Base-by-base conservation (phyloP, 2,888 invertebrate species). In the Conchocele bisecta region DNA sequence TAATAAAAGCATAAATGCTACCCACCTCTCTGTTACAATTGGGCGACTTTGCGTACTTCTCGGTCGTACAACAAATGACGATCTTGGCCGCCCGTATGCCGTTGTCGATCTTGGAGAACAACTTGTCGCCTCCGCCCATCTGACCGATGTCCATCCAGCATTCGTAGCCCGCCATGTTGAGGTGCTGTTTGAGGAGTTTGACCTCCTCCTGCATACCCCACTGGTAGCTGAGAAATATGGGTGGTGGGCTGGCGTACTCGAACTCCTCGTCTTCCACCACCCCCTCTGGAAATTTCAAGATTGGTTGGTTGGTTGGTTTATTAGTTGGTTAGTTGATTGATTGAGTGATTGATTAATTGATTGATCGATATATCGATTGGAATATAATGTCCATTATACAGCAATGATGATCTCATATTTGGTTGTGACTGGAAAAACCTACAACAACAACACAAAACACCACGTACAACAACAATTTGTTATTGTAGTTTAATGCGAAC, bases 71-170 rank as follows among this genome's bases (percentile, higher is more conserved):
- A 33, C 65, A 70, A 6, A 77, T 60, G 15, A 77, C 44, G 20
- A 89, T 81, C 74, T 88, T 89, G 7, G 89, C 88, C 60, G 39
- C 77, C 20, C 77, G 22, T 3, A 90, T 86, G 5, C 90, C 90
- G 15, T 71, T 60, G 75, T 90, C 90, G 37, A 90, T 90, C 66
- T 89, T 89, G 50, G 83, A 83, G 72, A 86, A 89, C 41, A 89
- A 78, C 65, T 89, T 90, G 74, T 90, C 90, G 17, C 90, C 90
- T 1, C 90, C 90, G 17, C 90, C 90, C 90, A 90, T 90, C 75
- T 90, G 89, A 33, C 90, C 90, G 44, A 89, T 84, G 73, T 90
- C 90, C 86, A 90, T 85, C 90, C 90, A 90, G 66, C 89, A 88
- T 33, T 81, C 79, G 66, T 83, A 89, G 13, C 89, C 89, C 3